A percentile compares a stretch with the other conserved stretches of the same genome.
phyloP scores from a whole-genome alignment of 2,888 invertebrate species.

The Agonum fuliginosum region DNA sequence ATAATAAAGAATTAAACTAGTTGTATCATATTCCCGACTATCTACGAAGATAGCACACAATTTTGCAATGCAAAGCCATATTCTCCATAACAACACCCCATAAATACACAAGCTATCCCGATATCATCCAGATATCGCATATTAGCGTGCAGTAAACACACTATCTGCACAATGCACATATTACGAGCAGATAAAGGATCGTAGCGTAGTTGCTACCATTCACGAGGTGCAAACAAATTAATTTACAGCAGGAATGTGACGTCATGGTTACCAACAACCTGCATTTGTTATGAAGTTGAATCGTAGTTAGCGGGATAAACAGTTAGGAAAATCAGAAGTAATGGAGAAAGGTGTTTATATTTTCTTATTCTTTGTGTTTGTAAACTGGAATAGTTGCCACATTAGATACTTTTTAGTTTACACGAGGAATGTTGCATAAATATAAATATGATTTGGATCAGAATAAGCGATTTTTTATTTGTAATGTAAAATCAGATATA shows the following conservation, averaged over 20 bases:
- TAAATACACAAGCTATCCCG: neutral
- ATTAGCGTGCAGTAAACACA: neutral
- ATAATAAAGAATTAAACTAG: too few species aligned
- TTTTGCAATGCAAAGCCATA: too few species aligned
- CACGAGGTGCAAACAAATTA: conserved; percentile 32
- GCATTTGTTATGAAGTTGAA: neutral
- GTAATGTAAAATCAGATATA: too few species aligned
- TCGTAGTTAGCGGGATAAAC: neutral
- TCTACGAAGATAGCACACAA: too few species aligned
- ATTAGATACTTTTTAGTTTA: too few species aligned
- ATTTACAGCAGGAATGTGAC: conserved; percentile 30
- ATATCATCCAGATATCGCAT: neutral
- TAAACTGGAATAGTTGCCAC: too few species aligned
- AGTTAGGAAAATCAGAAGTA: neutral
- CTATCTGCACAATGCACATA: neutral
- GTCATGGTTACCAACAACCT: neutral
- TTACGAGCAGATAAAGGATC: conserved; percentile 29
- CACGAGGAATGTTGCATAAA: too few species aligned
- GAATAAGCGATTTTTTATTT: too few species aligned
- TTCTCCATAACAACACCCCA: neutral
- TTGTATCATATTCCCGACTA: too few species aligned
- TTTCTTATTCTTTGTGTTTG: too few species aligned
- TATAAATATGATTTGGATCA: too few species aligned
- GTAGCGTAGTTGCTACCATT: conserved; percentile 8
- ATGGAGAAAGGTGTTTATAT: too few species aligned